Evolutionary conservation across 2,797 vertebrate species (phyloP), one percentile per base, ranked within the genome.

Genomic region (Parambassis ranga): DNA sequence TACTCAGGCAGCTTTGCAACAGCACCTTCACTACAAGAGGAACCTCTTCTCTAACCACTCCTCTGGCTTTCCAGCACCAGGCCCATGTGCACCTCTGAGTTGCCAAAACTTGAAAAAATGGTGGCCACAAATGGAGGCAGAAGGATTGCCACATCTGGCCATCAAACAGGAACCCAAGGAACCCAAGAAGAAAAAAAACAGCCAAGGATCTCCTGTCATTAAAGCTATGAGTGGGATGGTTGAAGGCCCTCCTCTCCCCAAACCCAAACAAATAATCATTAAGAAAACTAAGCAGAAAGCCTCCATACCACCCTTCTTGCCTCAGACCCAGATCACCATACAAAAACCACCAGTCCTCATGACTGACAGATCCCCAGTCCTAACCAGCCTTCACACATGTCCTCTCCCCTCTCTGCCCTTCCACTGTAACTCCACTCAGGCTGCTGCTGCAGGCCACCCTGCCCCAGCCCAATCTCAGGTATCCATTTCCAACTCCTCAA

Each of bases 11-110:
- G 96, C 95, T 60, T 90, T 99, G 66, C 97, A 99, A 85, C 96
- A 98, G 68, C 96, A 98, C 84, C 96, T 98, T 82, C 95, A 97
- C 75, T 94, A 98, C 88, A 97, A 95, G 78, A 94, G 97, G 65
- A 96, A 94, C 84, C 96, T 99, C 68, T 98, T 98, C 75, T 84
- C 90, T 76, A 94, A 44, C 90, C 93, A 83, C 55, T 88, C 83
- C 0, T 41, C 88, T 43, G 75, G 84, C 48, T 89, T 77, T 18
- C 81, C 79, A 75, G 42, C 56, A 55, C 1, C 78, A 16, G 59
- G 59, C 26, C 66, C 58, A 20, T 84, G 39, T 60, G 55, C 48
- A 53, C 75, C 87, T 28, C 56, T 83, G 73, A 77, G 80, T 57
- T 87, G 87, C 18, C 92, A 93, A 38, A 93, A 94, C 82, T 80